Base-by-base conservation (phyloP, 1,140 invertebrate genomes). In the Bombus terrestris region DNA sequence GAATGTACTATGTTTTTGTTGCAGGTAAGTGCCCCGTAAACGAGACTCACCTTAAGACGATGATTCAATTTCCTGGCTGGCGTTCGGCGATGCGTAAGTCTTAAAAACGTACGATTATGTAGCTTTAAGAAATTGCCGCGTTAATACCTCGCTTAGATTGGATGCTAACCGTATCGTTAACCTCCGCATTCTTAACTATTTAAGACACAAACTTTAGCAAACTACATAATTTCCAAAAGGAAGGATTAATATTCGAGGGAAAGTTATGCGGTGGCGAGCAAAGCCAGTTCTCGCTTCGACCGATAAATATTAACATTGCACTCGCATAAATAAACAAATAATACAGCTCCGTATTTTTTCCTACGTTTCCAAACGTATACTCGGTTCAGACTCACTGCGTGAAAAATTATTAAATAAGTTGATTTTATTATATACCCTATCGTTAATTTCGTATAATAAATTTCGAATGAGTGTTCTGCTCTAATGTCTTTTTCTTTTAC, bases 11-110 rank as follows among this genome's bases (percentile, higher is more conserved):
- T 81, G 69, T 81, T 86, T 81, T 32, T 74, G 88, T 89, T 81
- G 15, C 85, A 89, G 82, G 88, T 90, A 88, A 90, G 89, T 80
- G 57, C 9, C 37, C 71, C 82, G 43, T 88, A 78, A 81, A 85
- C 79, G 75, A 68, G 75, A 41, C 64, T 37, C 64, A 41, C 25
- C 77, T 76, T 74, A 77, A 72, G 62, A 32, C 77, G 74, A 87
- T 83, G 82, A 88, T 90, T 90, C 86, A 90, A 84, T 90, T 83
- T 78, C 80, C 37, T 59, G 57, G 75, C 57, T 39, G 81, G 66
- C 68, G 78, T 76, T 59, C 75, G 78, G 71, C 66, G 59, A 57
- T 74, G 80, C 77, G 77, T 80, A 82, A 81, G 82, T 85, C 75
- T 77, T 69, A 47, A 73, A 85, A 79, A 12, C 64, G 15, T 43